phyloP scores from a whole-genome alignment of 2,797 vertebrate species.

The Toxotes lorentzi region DNA sequence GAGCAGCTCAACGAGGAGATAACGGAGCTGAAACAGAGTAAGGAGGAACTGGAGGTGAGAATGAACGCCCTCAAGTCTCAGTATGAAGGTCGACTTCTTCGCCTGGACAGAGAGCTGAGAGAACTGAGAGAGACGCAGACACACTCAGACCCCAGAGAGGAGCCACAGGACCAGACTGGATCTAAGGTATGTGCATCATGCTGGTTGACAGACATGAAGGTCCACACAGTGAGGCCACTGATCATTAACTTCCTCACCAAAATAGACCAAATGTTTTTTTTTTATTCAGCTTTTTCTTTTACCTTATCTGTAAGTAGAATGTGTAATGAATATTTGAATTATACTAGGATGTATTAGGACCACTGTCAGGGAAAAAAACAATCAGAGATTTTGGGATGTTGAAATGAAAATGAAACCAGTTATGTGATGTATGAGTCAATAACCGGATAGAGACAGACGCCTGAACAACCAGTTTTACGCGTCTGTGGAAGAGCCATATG shows the following conservation, averaged over 20 bases:
- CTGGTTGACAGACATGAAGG: too few relatives aligned
- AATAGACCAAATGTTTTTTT: not conserved
- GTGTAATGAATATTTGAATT: too few relatives aligned
- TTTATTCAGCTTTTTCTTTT: not conserved
- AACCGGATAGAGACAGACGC: too few relatives aligned
- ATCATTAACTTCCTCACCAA: not conserved
- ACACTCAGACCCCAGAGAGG: constrained; percentile 91
- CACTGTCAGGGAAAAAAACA: too few relatives aligned
- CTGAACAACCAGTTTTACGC: too few relatives aligned
- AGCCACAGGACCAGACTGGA: constrained; percentile 89
- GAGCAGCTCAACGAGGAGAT: constrained; percentile 91
- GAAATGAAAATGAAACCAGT: too few relatives aligned
- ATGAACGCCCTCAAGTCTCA: constrained; percentile 96
- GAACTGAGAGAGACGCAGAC: constrained; percentile 90
- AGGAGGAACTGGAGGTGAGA: constrained; percentile 94
- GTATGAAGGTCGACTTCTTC: constrained; percentile 92
- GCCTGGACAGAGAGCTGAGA: constrained; percentile 91
- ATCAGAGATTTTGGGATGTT: too few relatives aligned
- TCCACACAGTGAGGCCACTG: not conserved
- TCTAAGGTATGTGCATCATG: constrained; percentile 86
- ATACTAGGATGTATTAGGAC: too few relatives aligned
- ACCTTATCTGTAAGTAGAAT: not conserved
- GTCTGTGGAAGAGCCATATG: too few relatives aligned
- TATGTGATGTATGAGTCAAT: not conserved
- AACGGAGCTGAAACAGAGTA: constrained; percentile 93